Evolutionary conservation across 1,140 invertebrate species (phyloP).

Genomic region (Acromyrmex charruanus): DNA sequence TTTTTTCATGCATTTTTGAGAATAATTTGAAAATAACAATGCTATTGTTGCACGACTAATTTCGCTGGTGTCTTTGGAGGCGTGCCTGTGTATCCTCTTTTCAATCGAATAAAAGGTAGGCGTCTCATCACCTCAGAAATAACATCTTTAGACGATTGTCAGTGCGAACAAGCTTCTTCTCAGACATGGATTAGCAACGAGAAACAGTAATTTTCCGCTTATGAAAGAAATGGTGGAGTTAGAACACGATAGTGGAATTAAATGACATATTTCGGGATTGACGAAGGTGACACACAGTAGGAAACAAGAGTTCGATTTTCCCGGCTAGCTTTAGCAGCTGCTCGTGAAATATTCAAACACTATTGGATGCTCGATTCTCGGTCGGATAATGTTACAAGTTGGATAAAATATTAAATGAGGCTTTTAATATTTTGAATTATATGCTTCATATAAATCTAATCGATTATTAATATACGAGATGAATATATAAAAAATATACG

Average conservation of each 20-base stretch:
- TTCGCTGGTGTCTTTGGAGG: slow-evolving; percentile 7
- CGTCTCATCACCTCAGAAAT: slow-evolving; percentile 20
- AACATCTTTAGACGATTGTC: slow-evolving; percentile 39
- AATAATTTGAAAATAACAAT: neutral
- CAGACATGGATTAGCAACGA: neutral
- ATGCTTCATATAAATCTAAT: neutral
- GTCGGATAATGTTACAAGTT: slow-evolving; percentile 13
- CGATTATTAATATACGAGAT: neutral
- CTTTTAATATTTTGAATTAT: slow-evolving; percentile 32
- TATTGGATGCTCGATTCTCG: slow-evolving; percentile 18
- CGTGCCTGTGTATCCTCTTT: neutral
- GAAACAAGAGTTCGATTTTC: slow-evolving; percentile 12
- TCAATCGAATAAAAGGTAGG: slow-evolving; percentile 3
- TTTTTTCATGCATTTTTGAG: neutral
- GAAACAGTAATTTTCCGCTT: neutral
- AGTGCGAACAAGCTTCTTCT: neutral
- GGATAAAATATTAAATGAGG: slow-evolving; percentile 23
- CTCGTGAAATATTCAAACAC: slow-evolving; percentile 44
- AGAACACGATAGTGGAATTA: neutral
- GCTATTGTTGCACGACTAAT: slow-evolving; percentile 15
- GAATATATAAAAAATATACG: neutral
- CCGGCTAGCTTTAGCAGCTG: neutral
- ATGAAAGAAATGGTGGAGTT: neutral
- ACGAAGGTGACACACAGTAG: neutral
- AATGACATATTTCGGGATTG: slow-evolving; percentile 9